Evolutionary conservation across 2,888 invertebrate species (phyloP).

Genomic region (Escarpia spicata): DNA sequence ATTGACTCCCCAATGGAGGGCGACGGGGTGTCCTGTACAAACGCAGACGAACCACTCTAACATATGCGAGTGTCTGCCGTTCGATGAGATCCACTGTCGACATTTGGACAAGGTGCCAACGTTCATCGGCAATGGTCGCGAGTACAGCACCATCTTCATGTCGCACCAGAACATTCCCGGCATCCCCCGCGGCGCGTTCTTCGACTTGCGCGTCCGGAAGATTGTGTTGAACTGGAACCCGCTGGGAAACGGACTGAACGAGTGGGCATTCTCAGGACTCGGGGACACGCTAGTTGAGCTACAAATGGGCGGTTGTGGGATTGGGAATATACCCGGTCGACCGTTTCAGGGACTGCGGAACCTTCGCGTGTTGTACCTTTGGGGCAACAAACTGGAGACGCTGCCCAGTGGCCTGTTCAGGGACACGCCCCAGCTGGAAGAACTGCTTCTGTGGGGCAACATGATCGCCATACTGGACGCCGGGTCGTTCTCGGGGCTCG

Average conservation of each 20-base stretch:
- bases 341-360: conserved; percentile 35
- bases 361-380: conserved; percentile 39
- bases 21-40: neutral
- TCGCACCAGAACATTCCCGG: conserved; percentile 34
- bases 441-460: conserved; percentile 44
- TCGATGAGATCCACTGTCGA: conserved; percentile 31
- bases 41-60: neutral
- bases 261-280: conserved; percentile 38
- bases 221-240: conserved; percentile 40
- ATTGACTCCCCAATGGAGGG: neutral
- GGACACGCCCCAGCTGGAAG: conserved; percentile 33
- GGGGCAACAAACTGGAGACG: conserved; percentile 39
- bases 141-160: conserved; percentile 37
- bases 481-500: conserved; percentile 39
- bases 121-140: conserved; percentile 31
- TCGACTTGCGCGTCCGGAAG: conserved; percentile 37
- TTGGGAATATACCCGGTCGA: conserved; percentile 33
- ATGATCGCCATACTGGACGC: conserved; percentile 35
- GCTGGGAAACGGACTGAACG: conserved; percentile 37
- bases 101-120: conserved; percentile 34
- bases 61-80: conserved; percentile 18
- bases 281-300: conserved; percentile 39
- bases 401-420: conserved; percentile 40
- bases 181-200: conserved; percentile 37
- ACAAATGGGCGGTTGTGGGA: conserved; percentile 36